A percentile compares a stretch with the other conserved stretches of the same genome.
These are phyloP conservation scores for Gastrophysa polygoni DNA, from an alignment of 2,888 invertebrate species.

Conservation along the genomic window DNA sequence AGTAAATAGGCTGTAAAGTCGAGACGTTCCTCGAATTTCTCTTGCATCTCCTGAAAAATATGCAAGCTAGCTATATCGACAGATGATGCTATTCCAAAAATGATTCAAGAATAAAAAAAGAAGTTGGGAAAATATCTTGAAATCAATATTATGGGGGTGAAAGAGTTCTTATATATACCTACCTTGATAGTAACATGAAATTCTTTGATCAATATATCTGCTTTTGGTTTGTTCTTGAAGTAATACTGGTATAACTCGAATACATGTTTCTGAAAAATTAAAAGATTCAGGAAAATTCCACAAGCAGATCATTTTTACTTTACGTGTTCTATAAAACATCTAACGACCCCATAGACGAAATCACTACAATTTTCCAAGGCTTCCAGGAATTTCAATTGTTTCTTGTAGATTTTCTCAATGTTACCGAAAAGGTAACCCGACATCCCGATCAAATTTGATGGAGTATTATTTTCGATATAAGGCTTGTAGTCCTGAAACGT, in stretches of 20 bases:
- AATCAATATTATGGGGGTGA: no score
- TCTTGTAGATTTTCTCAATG: conserved; percentile 44
- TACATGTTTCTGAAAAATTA: conserved; percentile 46
- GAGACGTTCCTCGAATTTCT: conserved; percentile 52
- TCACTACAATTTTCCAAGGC: conserved; percentile 40
- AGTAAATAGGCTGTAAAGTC: conserved; percentile 51
- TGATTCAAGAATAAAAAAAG: no score
- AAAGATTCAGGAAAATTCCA: neutral
- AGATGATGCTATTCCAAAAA: no score
- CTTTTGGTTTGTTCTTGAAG: conserved; percentile 52
- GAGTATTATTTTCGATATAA: conserved; percentile 41
- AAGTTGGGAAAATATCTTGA: no score
- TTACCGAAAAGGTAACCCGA: conserved; percentile 48
- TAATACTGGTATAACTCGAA: conserved; percentile 54
- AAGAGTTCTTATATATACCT: no score
- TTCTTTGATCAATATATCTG: conserved; percentile 45
- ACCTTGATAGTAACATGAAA: conserved; percentile 47
- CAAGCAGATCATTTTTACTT: conserved; percentile 12
- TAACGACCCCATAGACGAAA: conserved; percentile 43
- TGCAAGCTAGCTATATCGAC: no score
- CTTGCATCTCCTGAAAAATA: conserved; percentile 56
- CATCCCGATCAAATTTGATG: conserved; percentile 31
- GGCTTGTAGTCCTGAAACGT: conserved; percentile 49
- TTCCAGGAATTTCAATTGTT: conserved; percentile 44
- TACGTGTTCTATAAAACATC: conserved; percentile 49